A percentile compares a stretch with the other conserved stretches of the same genome.
These are phyloP conservation scores for Lophius piscatorius DNA, from an alignment of 2,113 vertebrate genomes.

Conservation along the genomic window DNA sequence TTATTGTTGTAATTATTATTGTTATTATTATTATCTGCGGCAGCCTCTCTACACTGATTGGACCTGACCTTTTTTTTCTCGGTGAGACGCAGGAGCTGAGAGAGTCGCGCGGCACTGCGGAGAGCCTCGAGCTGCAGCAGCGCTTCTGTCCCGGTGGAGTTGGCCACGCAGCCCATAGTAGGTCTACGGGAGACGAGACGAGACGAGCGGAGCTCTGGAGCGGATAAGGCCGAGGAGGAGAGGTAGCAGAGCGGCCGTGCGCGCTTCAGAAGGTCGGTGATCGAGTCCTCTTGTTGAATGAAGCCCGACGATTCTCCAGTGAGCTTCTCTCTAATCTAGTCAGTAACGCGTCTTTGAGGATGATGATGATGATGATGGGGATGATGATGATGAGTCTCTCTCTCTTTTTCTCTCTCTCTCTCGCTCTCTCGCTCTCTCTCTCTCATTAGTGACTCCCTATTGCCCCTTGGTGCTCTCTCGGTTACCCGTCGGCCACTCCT, in stretches of 20 bases:
- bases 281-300: conserved; percentile 39
- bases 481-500: conserved; percentile 84
- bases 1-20: conserved; percentile 17
- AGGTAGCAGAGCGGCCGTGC: conserved; percentile 32
- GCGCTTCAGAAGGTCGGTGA: conserved; percentile 36
- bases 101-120: conserved; percentile 80
- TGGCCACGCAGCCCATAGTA: conserved; percentile 85
- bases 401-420: conserved; percentile 48
- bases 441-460: conserved; percentile 82
- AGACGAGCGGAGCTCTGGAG: conserved; percentile 33
- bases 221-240: conserved; percentile 46
- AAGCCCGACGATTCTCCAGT: conserved; percentile 50
- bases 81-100: conserved; percentile 77
- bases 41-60: conserved; percentile 9
- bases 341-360: conserved; percentile 78
- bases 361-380: conserved; percentile 76
- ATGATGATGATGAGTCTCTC: conserved; percentile 70
- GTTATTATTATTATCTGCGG: conserved; percentile 9
- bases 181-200: conserved; percentile 44
- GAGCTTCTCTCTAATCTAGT: conserved; percentile 74
- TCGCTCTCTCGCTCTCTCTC: conserved; percentile 48
- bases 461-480: conserved; percentile 77
- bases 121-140: conserved; percentile 83
- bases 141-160: conserved; percentile 83
- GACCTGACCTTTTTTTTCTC: conserved; percentile 83